Conservation (phyloP, 2,113 vertebrate species). For the Strix uralensis region DNA sequence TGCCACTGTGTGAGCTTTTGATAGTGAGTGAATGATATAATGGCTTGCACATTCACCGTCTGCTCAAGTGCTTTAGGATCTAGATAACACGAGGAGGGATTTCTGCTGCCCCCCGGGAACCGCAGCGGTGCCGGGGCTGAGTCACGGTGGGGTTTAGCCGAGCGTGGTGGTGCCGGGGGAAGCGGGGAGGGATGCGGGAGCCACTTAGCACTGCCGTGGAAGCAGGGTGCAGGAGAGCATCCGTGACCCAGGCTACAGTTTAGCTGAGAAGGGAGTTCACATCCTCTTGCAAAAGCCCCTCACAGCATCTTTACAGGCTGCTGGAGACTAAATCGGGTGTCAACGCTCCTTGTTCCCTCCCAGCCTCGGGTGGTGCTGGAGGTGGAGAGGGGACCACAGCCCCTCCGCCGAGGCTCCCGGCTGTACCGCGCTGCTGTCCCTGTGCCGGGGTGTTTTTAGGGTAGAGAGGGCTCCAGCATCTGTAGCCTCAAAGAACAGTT, state of each 20-base stretch:
- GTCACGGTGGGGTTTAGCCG: accelerated
- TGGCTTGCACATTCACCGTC: not conserved
- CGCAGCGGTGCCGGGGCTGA: not conserved
- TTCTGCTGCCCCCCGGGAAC: not conserved
- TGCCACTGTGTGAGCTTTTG: conserved; percentile 53
- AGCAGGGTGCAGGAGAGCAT: not conserved
- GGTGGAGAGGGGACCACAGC: not conserved
- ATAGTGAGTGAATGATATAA: conserved; percentile 35
- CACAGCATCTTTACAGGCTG: not conserved
- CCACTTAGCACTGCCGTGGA: not conserved
- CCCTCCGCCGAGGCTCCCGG: not conserved
- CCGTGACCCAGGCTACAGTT: not conserved
- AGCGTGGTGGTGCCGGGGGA: accelerated
- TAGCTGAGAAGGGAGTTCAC: not conserved
- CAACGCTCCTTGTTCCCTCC: not conserved
- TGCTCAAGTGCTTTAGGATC: conserved; percentile 45
- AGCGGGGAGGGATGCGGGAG: not conserved
- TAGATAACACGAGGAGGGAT: not conserved
- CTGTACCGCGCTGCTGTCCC: not conserved
- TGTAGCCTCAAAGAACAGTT: accelerated
- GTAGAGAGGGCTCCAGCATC: not conserved
- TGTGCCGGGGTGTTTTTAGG: not conserved
- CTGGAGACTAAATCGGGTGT: accelerated
- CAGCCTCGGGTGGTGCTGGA: not conserved
- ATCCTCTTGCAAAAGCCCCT: not conserved